phyloP scores from a whole-genome alignment of 2,797 vertebrate genomes.

The Oreortyx pictus region DNA sequence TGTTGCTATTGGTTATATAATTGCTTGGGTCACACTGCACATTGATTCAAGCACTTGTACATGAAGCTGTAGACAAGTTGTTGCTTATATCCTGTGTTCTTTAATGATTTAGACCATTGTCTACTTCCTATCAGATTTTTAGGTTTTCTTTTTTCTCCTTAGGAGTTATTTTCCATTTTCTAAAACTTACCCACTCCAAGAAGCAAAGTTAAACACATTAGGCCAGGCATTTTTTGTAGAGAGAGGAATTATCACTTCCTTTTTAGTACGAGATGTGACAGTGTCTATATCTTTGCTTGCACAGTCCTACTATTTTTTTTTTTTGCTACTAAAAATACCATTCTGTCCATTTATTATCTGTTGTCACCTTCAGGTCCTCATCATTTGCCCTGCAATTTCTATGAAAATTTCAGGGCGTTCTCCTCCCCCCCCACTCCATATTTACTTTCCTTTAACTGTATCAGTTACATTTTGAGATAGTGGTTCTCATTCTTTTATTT shows the following conservation, averaged over 20 bases:
- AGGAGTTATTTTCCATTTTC: background rate
- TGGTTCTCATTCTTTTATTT: background rate
- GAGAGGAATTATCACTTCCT: background rate
- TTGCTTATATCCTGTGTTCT: background rate
- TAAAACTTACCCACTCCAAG: background rate
- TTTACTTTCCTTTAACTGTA: background rate
- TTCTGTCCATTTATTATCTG: background rate
- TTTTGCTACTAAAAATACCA: background rate
- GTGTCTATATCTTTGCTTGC: background rate
- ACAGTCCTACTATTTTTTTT: background rate
- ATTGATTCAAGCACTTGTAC: background rate
- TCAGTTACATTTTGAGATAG: background rate
- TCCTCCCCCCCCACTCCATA: fast-evolving
- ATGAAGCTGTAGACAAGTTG: background rate
- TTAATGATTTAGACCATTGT: background rate
- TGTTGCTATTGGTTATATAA: background rate
- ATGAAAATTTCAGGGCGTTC: background rate
- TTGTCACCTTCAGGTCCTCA: background rate
- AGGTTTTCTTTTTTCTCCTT: background rate
- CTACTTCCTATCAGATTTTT: background rate
- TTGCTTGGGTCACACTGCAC: background rate
- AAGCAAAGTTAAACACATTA: background rate
- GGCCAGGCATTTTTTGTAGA: background rate
- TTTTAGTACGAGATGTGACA: background rate
- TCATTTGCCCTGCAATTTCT: background rate